Conservation (phyloP, 2,888 invertebrate genomes). For the Suillia variegata region DNA sequence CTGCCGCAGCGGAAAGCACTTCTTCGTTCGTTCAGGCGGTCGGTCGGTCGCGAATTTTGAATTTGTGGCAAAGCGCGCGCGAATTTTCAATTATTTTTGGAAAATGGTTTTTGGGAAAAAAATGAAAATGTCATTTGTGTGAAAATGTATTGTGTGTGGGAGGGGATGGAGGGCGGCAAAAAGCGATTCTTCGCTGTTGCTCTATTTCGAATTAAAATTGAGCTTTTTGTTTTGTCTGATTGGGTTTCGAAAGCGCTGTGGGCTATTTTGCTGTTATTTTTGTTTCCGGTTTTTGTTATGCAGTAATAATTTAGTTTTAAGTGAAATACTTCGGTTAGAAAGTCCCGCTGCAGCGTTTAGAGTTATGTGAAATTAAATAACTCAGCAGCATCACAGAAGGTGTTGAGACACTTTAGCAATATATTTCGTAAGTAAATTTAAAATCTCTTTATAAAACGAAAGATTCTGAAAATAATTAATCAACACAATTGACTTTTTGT, state of each 20-base stretch:
- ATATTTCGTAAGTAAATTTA: no score
- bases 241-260: not conserved
- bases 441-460: no score
- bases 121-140: slow-evolving; percentile 1
- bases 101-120: slow-evolving; percentile 5
- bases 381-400: no score
- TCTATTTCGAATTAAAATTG: not conserved
- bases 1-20: no score
- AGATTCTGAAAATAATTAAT: no score
- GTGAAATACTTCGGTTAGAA: not conserved
- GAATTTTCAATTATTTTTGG: slow-evolving; percentile 16
- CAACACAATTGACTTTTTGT: no score
- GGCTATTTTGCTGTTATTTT: no score
- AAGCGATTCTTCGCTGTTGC: not conserved
- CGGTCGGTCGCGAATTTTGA: slow-evolving; percentile 17
- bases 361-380: no score
- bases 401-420: no score
- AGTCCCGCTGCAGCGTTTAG: no score
- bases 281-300: no score
- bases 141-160: not conserved
- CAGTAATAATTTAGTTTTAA: not conserved
- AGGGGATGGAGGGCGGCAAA: not conserved
- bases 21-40: no score
- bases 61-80: slow-evolving; percentile 16
- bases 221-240: not conserved